Percentiles rank a stretch among this genome's conserved stretches.
phyloP scores from a whole-genome alignment of 2,888 invertebrate genomes.

The Amiota mariae region DNA sequence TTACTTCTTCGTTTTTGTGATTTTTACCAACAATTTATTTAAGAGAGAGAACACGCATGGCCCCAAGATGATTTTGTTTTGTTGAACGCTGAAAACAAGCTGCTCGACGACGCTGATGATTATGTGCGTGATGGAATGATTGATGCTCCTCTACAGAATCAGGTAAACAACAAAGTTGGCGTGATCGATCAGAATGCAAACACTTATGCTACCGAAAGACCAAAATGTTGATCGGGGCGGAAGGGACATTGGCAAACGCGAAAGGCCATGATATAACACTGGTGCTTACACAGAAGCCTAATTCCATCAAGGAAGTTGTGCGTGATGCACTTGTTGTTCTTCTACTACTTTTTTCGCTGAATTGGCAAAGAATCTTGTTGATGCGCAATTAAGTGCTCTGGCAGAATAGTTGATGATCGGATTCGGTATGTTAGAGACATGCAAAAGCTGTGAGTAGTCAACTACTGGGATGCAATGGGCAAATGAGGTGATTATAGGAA shows the following conservation, averaged over 20 bases:
- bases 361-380: slow-evolving; percentile 38
- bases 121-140: slow-evolving; percentile 60
- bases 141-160: slow-evolving; percentile 60
- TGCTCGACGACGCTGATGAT: background rate
- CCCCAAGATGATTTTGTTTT: slow-evolving; percentile 8
- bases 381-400: slow-evolving; percentile 52
- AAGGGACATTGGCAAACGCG: slow-evolving; percentile 33
- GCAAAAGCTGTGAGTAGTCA: background rate
- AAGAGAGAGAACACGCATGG: background rate
- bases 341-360: background rate
- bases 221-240: background rate
- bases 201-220: slow-evolving; percentile 15
- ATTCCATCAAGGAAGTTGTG: slow-evolving; percentile 61
- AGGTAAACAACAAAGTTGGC: slow-evolving; percentile 60
- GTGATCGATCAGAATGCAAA: slow-evolving; percentile 52
- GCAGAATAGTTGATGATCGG: slow-evolving; percentile 3
- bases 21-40: background rate
- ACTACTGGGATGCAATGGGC: background rate
- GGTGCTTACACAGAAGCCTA: slow-evolving; percentile 69
- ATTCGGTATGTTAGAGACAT: slow-evolving; percentile 25
- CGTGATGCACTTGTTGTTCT: slow-evolving; percentile 24
- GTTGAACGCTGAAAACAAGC: background rate
- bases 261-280: slow-evolving; percentile 48
- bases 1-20: background rate
- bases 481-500: background rate